Percentiles rank a stretch among this genome's conserved stretches.
Conservation (phyloP, 2,113 vertebrate genomes). For the Phyllopteryx taeniolatus region DNA sequence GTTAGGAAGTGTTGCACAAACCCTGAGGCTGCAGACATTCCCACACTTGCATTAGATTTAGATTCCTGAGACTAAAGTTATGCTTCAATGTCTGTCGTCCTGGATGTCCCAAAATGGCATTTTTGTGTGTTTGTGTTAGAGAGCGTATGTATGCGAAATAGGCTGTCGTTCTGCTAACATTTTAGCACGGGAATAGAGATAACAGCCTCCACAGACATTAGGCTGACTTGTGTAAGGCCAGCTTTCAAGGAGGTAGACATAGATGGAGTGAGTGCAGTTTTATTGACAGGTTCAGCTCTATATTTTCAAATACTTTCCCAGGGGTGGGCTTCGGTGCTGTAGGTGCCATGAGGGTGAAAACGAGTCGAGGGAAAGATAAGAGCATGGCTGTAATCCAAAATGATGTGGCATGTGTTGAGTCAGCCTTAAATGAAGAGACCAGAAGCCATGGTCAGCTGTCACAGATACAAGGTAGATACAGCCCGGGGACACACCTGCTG, state of each 20-base stretch:
- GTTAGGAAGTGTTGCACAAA: conserved; percentile 41
- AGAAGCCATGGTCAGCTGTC: conserved; percentile 36
- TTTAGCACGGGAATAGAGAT: conserved; percentile 36
- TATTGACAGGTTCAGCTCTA: conserved; percentile 41
- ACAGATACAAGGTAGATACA: conserved; percentile 17
- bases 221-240: conserved; percentile 38
- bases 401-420: conserved; percentile 20
- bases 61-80: conserved; percentile 60
- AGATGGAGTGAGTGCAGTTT: conserved; percentile 55
- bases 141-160: conserved; percentile 23
- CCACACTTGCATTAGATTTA: conserved; percentile 51
- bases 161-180: conserved; percentile 44
- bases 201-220: conserved; percentile 46
- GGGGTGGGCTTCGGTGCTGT: conserved; percentile 28
- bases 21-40: conserved; percentile 43
- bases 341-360: conserved; percentile 24
- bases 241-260: conserved; percentile 48
- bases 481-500: conserved; percentile 41
- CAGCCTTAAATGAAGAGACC: conserved; percentile 26
- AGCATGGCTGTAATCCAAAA: conserved; percentile 17
- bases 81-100: conserved; percentile 51
- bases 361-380: conserved; percentile 33
- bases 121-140: conserved; percentile 24
- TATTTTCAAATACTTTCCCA: conserved; percentile 44
- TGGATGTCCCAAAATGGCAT: conserved; percentile 25